Evolutionary conservation across 2,888 invertebrate species (phyloP).

Genomic region (Empis livida): DNA sequence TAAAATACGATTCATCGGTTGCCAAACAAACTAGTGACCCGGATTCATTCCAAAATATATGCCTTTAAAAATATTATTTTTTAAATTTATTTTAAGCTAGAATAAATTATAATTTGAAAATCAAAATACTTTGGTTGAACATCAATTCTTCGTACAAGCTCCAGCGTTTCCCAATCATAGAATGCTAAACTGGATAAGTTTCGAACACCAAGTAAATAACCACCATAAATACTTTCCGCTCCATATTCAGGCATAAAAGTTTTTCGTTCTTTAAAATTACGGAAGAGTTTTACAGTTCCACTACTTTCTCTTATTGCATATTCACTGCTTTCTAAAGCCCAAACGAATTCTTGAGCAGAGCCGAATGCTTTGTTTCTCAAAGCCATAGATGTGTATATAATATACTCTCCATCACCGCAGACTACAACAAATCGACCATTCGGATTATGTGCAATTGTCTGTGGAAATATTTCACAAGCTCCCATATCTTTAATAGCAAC

Average conservation of each 20-base stretch:
- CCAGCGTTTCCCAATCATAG: constrained; percentile 94
- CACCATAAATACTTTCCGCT: constrained; percentile 92
- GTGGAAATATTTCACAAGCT: constrained; percentile 97
- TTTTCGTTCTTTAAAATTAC: constrained; percentile 96
- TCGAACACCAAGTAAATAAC: constrained; percentile 78
- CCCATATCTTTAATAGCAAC: constrained; percentile 98
- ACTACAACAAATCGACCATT: constrained; percentile 90
- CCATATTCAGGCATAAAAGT: constrained; percentile 94
- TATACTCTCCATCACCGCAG: constrained; percentile 99
- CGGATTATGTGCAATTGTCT: constrained; percentile 95
- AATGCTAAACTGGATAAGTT: constrained; percentile 87
- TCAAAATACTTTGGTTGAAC: constrained; percentile 58
- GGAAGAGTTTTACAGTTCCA: constrained; percentile 84
- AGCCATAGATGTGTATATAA: constrained; percentile 99
- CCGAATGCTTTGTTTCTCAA: constrained; percentile 98
- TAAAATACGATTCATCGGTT: constrained; percentile 90
- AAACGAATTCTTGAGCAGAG: constrained; percentile 96
- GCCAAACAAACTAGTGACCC: constrained; percentile 88
- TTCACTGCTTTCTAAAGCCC: constrained; percentile 94
- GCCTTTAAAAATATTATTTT: constrained; percentile 33
- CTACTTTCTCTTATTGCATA: constrained; percentile 81
- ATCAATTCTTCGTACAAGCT: constrained; percentile 88
- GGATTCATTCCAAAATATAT: constrained; percentile 95
- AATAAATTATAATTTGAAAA: background rate
- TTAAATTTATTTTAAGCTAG: too few species aligned